Evolutionary conservation across 2,888 invertebrate genomes (phyloP), one percentile per base, ranked within the genome.

Genomic region (Drosophila birchii): DNA sequence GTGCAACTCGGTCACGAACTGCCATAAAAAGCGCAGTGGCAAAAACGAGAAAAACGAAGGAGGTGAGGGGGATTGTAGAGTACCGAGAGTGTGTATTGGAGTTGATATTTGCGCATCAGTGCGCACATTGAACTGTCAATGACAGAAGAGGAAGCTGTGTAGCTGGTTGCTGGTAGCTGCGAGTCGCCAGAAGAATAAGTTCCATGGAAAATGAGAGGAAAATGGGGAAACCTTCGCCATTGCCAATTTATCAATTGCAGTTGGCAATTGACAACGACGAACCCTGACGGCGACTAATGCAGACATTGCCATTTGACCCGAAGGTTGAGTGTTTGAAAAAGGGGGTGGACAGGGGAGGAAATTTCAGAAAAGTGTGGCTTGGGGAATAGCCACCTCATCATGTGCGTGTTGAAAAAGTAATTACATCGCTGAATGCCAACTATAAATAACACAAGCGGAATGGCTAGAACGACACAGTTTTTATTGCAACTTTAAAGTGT

Each of bases 81-180:
- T 61, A 32, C 79, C 58, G 84, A 38, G 54, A 67, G 67, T 70
- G 63, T 88, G 85, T 84, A 89, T 82, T 89, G 86, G 57, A 87
- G 83, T 88, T 85, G 77, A 89, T 88, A 85, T 85, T 86, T 81
- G 78, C 86, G 79, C 90, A 82, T 89, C 90, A 88, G 73, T 85
- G 90, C 78, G 77, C 88, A 79, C 90, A 90, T 90, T 90, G 88
- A 88, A 86, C 88, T 90, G 86, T 89, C 86, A 86, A 81, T 89
- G 89, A 69, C 90, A 36, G 66, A 20, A 23, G 12, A 20, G 39
- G 41, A 39, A 43, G 39, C 18, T 18, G 59, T 41, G 14, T 11
- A 5, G 23, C 16, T 5, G 23, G 44, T 5, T 5, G 16, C 45
- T 44, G 23, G n/a, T 41, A 20, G 41, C 20, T 20, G 12, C 45